phyloP scores from a whole-genome alignment of 1,140 invertebrate genomes.

The Meloidogyne exigua region DNA sequence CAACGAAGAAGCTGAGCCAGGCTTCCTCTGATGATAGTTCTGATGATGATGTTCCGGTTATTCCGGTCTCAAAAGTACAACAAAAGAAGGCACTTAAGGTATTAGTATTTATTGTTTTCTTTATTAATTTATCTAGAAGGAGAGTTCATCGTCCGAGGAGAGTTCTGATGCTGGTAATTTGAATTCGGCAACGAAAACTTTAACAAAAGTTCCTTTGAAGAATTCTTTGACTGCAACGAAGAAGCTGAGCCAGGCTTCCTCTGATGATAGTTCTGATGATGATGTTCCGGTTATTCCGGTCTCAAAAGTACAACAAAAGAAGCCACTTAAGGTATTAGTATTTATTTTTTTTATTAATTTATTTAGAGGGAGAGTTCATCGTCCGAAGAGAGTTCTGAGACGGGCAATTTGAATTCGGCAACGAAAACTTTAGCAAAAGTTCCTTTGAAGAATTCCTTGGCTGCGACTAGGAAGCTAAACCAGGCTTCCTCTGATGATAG shows the following conservation, averaged over 20 bases:
- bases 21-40: conserved; percentile 1
- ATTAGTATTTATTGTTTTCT: not conserved
- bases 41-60: not conserved
- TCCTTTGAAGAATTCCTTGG: no score
- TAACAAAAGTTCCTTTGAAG: not conserved
- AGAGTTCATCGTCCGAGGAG: not conserved
- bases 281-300: not conserved
- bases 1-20: not conserved
- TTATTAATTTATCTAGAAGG: not conserved
- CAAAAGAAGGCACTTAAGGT: not conserved
- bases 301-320: not conserved
- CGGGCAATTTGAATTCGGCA: not conserved
- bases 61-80: not conserved
- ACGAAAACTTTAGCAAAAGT: no score
- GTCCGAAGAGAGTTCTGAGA: not conserved
- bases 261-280: conserved; percentile 7
- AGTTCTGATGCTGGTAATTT: not conserved
- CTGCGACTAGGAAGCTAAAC: not conserved
- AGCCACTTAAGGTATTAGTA: not conserved
- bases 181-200: not conserved
- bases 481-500: not conserved
- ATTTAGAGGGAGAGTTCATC: not conserved
- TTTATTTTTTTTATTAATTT: not conserved
- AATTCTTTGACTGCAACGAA: not conserved
- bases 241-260: not conserved